Evolutionary conservation across 2,797 vertebrate species (phyloP).

Genomic region (Galagoides demidoff): DNA sequence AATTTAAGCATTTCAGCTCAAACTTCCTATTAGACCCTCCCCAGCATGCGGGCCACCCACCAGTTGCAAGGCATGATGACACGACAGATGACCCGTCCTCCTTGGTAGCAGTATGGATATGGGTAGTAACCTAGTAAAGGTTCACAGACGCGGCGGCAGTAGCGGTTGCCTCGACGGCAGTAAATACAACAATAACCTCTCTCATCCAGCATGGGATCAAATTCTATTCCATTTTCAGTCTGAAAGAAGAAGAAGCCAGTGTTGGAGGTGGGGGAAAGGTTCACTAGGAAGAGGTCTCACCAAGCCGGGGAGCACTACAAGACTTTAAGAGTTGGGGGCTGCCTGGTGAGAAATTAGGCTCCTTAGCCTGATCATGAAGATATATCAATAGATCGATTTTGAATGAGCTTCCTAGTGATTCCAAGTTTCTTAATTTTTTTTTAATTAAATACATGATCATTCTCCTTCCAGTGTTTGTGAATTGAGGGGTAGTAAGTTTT

Average conservation of each 20-base stretch:
- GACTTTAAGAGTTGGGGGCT: not conserved
- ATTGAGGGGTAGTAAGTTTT: slow-evolving; percentile 17
- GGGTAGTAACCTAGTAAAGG: slow-evolving; percentile 95
- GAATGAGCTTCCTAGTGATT: not conserved
- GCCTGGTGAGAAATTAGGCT: slow-evolving; percentile 34
- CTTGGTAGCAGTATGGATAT: slow-evolving; percentile 97
- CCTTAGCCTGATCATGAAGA: slow-evolving; percentile 5
- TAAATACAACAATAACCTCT: slow-evolving; percentile 94
- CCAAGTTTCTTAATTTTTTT: slow-evolving; percentile 38
- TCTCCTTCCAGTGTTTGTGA: slow-evolving; percentile 26
- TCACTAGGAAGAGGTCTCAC: slow-evolving; percentile 9
- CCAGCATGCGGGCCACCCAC: slow-evolving; percentile 98
- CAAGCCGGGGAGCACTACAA: not conserved
- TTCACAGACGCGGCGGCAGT: slow-evolving; percentile 94
- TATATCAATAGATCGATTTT: not conserved
- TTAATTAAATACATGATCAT: not conserved
- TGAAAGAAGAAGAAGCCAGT: slow-evolving; percentile 84
- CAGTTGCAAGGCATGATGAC: slow-evolving; percentile 99
- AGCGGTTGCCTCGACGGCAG: slow-evolving; percentile 95
- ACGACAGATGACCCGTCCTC: slow-evolving; percentile 95
- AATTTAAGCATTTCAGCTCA: slow-evolving; percentile 56
- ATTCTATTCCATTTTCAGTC: slow-evolving; percentile 94
- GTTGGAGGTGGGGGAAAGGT: not conserved
- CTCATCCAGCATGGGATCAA: slow-evolving; percentile 94
- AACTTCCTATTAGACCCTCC: slow-evolving; percentile 89